Base-by-base conservation (phyloP, 2,888 invertebrate species). In the Drosophila histrio region DNA sequence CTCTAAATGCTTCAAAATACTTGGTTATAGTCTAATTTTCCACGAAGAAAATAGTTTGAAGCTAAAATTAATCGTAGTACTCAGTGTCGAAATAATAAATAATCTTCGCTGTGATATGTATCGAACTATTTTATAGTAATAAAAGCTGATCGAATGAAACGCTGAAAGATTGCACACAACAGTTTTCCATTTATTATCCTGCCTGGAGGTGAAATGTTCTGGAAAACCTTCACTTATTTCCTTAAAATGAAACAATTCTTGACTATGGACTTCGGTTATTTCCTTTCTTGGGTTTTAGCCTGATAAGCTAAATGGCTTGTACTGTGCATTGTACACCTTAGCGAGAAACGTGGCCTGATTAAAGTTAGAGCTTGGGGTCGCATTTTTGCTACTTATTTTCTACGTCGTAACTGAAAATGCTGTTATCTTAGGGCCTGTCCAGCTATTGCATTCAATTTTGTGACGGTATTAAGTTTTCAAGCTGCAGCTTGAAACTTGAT, bases 401-500 rank as follows among this genome's bases (percentile, higher is more conserved):
- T 28, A 41, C n/a, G 17, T 21, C 41, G 8, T 17, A 22, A 15
- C 36, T 47, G 26, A n/a, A 26, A 65, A 50, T 47, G 46, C 32
- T 53, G 58, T 54, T 58, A 74, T 74, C 78, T 66, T 38, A 39
- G 47, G 53, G 30, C 44, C 57, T 46, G 60, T n/a, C 63, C 34
- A 17, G 38, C 58, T 46, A 44, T 54, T 72, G 86, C 84, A 68
- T 85, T 85, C 85, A 85, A 85, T 85, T 80, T 88, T 71, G 78
- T 65, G 70, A 57, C 57, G 79, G 88, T 87, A 88, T 85, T 88
- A 88, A 85, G 88, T 88, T 85, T 85, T 85, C 85, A 87, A 74
- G 88, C 79, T 80, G 62, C 72, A 79, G 86, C 88, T 87, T 83
- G 88, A 88, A 85, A 87, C 88, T 86, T 88, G 85, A 88, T 88